A percentile compares a stretch with the other conserved stretches of the same genome.
Evolutionary conservation across 1,140 invertebrate genomes (phyloP).

Genomic region (Euwallacea fornicatus): DNA sequence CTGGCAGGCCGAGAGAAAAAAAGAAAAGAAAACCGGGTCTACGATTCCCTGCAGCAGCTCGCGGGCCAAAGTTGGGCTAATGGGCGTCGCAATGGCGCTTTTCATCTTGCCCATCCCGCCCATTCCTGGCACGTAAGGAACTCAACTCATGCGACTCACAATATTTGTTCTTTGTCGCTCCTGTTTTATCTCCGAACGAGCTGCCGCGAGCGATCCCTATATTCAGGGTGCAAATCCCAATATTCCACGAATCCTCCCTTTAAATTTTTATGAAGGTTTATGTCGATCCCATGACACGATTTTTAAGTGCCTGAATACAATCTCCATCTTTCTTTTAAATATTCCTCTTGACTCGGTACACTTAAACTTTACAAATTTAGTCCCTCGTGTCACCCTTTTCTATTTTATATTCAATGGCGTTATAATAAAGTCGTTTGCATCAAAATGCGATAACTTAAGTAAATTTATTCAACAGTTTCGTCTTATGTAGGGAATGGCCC

Average conservation of each 20-base stretch:
- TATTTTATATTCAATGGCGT: slow-evolving; percentile 28
- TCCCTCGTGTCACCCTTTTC: slow-evolving; percentile 4
- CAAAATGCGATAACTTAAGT: slow-evolving; percentile 27
- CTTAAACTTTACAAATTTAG: slow-evolving; percentile 2
- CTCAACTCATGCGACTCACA: slow-evolving; percentile 54
- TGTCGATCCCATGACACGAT: slow-evolving; percentile 7
- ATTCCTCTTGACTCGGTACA: neutral
- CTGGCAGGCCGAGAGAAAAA: slow-evolving; percentile 10
- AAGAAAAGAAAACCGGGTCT: slow-evolving; percentile 48
- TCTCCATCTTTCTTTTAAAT: neutral
- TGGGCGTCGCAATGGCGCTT: slow-evolving; percentile 52
- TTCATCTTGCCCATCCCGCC: slow-evolving; percentile 53
- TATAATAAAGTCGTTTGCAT: slow-evolving; percentile 38
- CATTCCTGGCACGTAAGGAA: slow-evolving; percentile 53
- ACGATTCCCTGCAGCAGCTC: slow-evolving; percentile 46
- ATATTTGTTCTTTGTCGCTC: slow-evolving; percentile 52
- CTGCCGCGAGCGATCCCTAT: slow-evolving; percentile 46
- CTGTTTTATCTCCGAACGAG: slow-evolving; percentile 49
- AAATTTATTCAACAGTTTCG: slow-evolving; percentile 31
- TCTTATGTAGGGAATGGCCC: slow-evolving; percentile 14
- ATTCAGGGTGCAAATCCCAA: slow-evolving; percentile 46
- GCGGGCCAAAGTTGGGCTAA: slow-evolving; percentile 45
- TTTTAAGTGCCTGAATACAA: slow-evolving; percentile 12
- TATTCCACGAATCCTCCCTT: slow-evolving; percentile 34
- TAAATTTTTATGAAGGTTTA: slow-evolving; percentile 24